Conservation (phyloP, 2,113 vertebrate genomes). For the Tupaia tana region DNA sequence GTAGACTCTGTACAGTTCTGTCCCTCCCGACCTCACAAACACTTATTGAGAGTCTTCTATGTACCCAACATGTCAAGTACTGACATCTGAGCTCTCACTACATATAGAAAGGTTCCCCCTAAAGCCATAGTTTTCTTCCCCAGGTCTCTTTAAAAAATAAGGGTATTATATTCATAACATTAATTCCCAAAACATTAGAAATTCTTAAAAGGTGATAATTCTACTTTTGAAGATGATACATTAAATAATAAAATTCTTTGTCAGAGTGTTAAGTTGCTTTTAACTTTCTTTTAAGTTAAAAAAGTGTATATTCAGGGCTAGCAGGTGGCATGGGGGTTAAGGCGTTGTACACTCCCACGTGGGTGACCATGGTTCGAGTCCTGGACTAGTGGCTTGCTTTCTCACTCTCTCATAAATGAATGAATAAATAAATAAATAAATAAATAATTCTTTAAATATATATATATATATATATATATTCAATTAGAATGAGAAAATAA, state of each 20-base stretch:
- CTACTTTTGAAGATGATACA: background rate
- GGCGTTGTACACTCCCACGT: too few species aligned
- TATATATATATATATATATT: background rate
- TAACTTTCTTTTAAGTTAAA: background rate
- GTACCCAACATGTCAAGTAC: background rate
- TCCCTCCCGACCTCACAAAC: background rate
- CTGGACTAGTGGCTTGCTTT: too few species aligned
- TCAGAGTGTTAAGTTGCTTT: background rate
- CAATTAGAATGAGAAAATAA: constrained; percentile 29
- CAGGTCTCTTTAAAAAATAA: constrained; percentile 7
- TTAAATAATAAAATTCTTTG: constrained; percentile 36
- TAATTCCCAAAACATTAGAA: constrained; percentile 6
- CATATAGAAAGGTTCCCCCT: background rate
- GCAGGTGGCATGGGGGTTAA: too few species aligned
- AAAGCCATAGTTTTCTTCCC: background rate
- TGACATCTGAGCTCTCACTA: background rate
- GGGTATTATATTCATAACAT: background rate
- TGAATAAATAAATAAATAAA: too few species aligned
- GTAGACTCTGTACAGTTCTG: background rate
- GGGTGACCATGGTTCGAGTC: too few species aligned
- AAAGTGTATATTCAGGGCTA: too few species aligned
- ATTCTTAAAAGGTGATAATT: constrained; percentile 1
- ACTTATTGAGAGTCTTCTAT: background rate
- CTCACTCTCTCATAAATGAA: too few species aligned
- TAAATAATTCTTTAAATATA: too few species aligned